phyloP scores from a whole-genome alignment of 2,113 vertebrate genomes.

The Mormyrus lacerda region DNA sequence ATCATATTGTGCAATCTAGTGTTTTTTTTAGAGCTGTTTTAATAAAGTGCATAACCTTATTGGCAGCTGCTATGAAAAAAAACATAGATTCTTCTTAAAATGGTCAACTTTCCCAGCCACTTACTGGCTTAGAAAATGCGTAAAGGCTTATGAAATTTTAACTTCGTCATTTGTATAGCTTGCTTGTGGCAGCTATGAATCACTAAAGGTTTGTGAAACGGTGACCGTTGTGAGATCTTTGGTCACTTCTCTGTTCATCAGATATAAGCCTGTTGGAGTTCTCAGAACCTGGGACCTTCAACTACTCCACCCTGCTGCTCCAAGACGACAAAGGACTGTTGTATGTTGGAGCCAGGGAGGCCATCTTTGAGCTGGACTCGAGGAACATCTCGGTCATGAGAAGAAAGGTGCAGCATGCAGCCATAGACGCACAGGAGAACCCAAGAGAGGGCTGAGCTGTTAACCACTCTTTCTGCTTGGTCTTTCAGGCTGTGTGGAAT shows the following conservation, averaged over 20 bases:
- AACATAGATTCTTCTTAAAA: background rate
- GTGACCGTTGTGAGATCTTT: background rate
- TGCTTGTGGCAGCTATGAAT: background rate
- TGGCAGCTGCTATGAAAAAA: background rate
- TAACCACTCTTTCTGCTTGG: background rate
- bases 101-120: background rate
- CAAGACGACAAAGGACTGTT: constrained; percentile 52
- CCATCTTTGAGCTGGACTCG: constrained; percentile 60
- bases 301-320: constrained; percentile 63
- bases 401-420: constrained; percentile 33
- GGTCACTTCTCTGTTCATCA: background rate
- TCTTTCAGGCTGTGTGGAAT: constrained; percentile 6
- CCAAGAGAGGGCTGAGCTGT: background rate
- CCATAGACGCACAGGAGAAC: too few relatives aligned
- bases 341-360: constrained; percentile 65
- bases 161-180: background rate
- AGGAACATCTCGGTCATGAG: constrained; percentile 50
- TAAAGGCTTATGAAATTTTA: background rate
- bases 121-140: background rate
- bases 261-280: constrained; percentile 32
- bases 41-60: background rate
- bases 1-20: background rate
- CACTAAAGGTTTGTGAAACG: background rate
- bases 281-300: constrained; percentile 47
- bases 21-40: background rate